A percentile compares a stretch with the other conserved stretches of the same genome.
These are phyloP conservation scores for Bryconaethiops microstoma DNA, from an alignment of 2,797 vertebrate genomes.

Conservation along the genomic window DNA sequence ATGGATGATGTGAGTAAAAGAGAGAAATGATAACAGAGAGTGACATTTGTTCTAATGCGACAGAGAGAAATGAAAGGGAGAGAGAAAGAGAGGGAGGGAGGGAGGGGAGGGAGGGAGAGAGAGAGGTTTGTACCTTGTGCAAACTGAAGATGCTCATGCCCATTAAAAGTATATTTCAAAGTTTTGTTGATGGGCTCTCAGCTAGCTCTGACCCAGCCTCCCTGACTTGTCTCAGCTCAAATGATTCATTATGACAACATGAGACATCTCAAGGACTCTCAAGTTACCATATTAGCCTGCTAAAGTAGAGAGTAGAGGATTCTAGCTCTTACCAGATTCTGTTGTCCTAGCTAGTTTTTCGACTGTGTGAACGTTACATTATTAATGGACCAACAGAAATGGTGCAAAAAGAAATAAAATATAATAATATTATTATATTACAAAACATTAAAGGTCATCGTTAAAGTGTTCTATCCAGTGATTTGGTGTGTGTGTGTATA, in stretches of 20 bases:
- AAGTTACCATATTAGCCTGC: not conserved
- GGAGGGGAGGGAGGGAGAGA: not conserved
- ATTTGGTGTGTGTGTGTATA: too few species aligned
- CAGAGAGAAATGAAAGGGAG: too few species aligned
- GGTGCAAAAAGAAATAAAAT: too few species aligned
- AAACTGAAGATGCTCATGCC: not conserved
- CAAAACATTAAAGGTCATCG: too few species aligned
- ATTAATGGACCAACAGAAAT: too few species aligned
- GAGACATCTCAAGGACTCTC: not conserved
- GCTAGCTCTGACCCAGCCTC: not conserved
- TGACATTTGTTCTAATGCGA: not conserved
- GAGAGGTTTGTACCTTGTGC: too few species aligned
- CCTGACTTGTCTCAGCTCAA: slow-evolving; percentile 8
- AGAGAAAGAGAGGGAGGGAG: not conserved
- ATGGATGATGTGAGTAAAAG: not conserved
- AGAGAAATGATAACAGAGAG: not conserved
- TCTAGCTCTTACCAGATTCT: too few species aligned
- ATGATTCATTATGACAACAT: slow-evolving; percentile 22
- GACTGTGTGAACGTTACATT: too few species aligned
- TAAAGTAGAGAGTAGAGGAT: too few species aligned
- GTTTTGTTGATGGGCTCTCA: slow-evolving; percentile 8
- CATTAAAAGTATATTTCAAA: slow-evolving; percentile 18
- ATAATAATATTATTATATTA: too few species aligned
- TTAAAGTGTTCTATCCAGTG: too few species aligned
- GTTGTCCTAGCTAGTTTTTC: too few species aligned